These are phyloP conservation scores for Hippoglossus stenolepis DNA, from an alignment of 2,113 vertebrate genomes.

Conservation along the genomic window DNA sequence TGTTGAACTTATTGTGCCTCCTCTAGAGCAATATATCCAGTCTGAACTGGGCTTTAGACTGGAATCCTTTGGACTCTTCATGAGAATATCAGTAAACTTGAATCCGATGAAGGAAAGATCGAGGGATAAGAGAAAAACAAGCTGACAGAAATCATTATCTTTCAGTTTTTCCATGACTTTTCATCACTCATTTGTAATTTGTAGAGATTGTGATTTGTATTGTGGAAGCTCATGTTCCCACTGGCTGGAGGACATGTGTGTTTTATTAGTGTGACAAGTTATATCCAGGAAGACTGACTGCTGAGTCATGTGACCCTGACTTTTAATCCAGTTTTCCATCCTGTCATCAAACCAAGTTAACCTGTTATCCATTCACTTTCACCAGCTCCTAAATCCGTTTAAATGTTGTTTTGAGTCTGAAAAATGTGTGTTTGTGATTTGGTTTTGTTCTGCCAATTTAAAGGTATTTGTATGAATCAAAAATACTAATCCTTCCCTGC, in stretches of 20 bases:
- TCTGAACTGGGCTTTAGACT: neutral
- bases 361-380: neutral
- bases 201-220: neutral
- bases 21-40: neutral
- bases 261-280: conserved; percentile 36
- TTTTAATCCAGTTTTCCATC: conserved; percentile 14
- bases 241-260: conserved; percentile 2
- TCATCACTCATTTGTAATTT: too few relatives aligned
- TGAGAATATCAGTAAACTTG: too few relatives aligned
- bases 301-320: conserved; percentile 9
- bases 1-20: neutral
- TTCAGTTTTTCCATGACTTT: too few relatives aligned
- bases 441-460: neutral
- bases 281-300: conserved; percentile 3
- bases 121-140: too few relatives aligned
- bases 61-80: neutral
- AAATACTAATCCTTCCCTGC: neutral
- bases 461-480: neutral
- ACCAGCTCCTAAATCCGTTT: neutral
- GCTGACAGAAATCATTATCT: too few relatives aligned
- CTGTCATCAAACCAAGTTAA: neutral
- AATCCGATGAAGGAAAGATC: too few relatives aligned
- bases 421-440: neutral
- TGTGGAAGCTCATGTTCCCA: neutral
- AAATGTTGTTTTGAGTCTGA: neutral